These are phyloP conservation scores for Heterohyrax brucei DNA, from an alignment of 2,797 vertebrate genomes.

Conservation along the genomic window DNA sequence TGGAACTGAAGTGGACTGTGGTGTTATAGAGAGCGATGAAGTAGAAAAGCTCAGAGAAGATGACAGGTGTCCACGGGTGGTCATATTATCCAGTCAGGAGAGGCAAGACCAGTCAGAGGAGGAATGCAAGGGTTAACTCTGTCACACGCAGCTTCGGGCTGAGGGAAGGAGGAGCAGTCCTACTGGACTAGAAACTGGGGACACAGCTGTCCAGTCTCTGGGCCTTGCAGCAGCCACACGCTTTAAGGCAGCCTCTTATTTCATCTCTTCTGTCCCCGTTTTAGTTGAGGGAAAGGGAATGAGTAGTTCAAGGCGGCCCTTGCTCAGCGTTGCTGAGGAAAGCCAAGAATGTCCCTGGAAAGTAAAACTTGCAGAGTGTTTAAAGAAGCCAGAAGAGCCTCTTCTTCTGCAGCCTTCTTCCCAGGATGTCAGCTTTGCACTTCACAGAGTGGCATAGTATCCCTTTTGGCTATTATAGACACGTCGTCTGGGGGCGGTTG, in stretches of 20 bases:
- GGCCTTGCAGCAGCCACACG: slow-evolving; percentile 74
- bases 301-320: neutral
- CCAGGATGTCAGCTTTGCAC: slow-evolving; percentile 80
- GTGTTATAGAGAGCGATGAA: slow-evolving; percentile 95
- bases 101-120: slow-evolving; percentile 93
- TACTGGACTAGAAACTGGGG: slow-evolving; percentile 50
- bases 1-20: slow-evolving; percentile 95
- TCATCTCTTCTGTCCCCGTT: neutral
- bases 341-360: slow-evolving; percentile 72
- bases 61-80: slow-evolving; percentile 95
- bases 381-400: slow-evolving; percentile 71
- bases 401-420: slow-evolving; percentile 72
- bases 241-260: slow-evolving; percentile 25
- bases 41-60: slow-evolving; percentile 96
- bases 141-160: slow-evolving; percentile 78
- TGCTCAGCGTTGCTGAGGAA: neutral
- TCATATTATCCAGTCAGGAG: slow-evolving; percentile 95
- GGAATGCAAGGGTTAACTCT: slow-evolving; percentile 92
- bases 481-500: slow-evolving; percentile 34
- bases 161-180: slow-evolving; percentile 65
- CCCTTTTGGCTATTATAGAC: slow-evolving; percentile 75
- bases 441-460: slow-evolving; percentile 83
- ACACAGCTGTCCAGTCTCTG: slow-evolving; percentile 69
- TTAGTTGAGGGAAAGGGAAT: neutral
- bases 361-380: slow-evolving; percentile 13